Evolutionary conservation across 2,888 invertebrate genomes (phyloP).

Genomic region (Mesochorus sp.): DNA sequence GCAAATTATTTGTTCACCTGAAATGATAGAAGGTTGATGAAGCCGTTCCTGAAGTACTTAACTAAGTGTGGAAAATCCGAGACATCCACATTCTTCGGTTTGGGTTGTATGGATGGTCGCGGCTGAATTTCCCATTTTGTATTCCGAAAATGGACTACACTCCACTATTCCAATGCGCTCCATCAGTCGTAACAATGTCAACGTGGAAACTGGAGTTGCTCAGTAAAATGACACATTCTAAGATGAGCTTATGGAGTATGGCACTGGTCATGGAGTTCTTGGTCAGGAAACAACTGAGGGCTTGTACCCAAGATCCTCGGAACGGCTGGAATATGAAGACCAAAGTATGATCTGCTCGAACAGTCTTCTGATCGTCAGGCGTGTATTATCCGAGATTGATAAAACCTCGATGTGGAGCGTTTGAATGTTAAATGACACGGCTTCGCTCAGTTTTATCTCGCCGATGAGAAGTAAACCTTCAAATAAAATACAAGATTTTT

Average conservation of each 20-base stretch:
- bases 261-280: conserved; percentile 59
- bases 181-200: conserved; percentile 67
- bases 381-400: conserved; percentile 65
- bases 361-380: conserved; percentile 51
- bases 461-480: not conserved
- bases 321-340: conserved; percentile 70
- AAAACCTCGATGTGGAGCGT: not conserved
- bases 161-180: conserved; percentile 68
- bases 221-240: conserved; percentile 67
- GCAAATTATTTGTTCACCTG: no score
- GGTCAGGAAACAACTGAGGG: conserved; percentile 51
- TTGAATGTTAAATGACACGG: not conserved
- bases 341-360: conserved; percentile 68
- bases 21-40: no score
- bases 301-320: conserved; percentile 66
- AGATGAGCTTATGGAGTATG: conserved; percentile 65
- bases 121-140: conserved; percentile 54
- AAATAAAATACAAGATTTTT: no score
- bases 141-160: conserved; percentile 67
- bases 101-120: conserved; percentile 62
- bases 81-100: conserved; percentile 64
- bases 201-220: conserved; percentile 64
- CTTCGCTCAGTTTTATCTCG: conserved; percentile 5
- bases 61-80: conserved; percentile 69
- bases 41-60: conserved; percentile 63